These are phyloP conservation scores for Trididemnum miniatum DNA, from an alignment of 23 tunicate genomes.

Conservation along the genomic window DNA sequence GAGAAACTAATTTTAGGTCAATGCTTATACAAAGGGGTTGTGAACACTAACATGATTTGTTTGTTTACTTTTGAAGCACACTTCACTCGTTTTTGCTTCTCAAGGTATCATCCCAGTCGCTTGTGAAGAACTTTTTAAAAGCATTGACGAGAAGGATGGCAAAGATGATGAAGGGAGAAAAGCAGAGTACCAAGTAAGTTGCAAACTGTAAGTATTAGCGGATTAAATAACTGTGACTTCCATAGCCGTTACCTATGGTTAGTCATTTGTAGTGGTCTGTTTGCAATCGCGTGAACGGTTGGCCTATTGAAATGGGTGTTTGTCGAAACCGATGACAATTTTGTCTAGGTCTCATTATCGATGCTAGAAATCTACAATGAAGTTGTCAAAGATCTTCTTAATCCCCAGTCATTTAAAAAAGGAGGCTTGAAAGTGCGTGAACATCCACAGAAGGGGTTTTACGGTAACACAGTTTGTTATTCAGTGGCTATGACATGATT, in stretches of 20 bases:
- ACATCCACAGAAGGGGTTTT: slow-evolving; percentile 88
- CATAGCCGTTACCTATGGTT: too few relatives aligned
- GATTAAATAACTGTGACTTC: too few relatives aligned
- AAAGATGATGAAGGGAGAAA: slow-evolving; percentile 57
- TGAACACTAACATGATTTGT: too few relatives aligned
- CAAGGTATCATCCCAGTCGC: slow-evolving; percentile 82
- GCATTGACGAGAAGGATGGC: slow-evolving; percentile 59
- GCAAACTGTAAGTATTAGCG: neutral
- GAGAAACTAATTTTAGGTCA: too few relatives aligned
- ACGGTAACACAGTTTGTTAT: slow-evolving; percentile 56
- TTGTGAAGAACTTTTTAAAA: slow-evolving; percentile 85
- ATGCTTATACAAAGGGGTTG: too few relatives aligned
- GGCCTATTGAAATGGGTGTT: too few relatives aligned
- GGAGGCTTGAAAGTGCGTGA: slow-evolving; percentile 89
- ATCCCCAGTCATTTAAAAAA: slow-evolving; percentile 55
- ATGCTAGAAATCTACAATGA: slow-evolving; percentile 96
- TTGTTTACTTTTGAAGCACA: too few relatives aligned
- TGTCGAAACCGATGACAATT: too few relatives aligned
- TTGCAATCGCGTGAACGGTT: too few relatives aligned
- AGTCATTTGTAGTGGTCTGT: too few relatives aligned
- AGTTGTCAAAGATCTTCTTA: slow-evolving; percentile 78
- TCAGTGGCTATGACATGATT: too few relatives aligned
- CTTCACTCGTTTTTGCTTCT: too few relatives aligned
- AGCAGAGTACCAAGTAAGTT: slow-evolving; percentile 80
- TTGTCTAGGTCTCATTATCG: slow-evolving; percentile 90